Conservation (phyloP, 2,113 vertebrate species). For the Struthio camelus region DNA sequence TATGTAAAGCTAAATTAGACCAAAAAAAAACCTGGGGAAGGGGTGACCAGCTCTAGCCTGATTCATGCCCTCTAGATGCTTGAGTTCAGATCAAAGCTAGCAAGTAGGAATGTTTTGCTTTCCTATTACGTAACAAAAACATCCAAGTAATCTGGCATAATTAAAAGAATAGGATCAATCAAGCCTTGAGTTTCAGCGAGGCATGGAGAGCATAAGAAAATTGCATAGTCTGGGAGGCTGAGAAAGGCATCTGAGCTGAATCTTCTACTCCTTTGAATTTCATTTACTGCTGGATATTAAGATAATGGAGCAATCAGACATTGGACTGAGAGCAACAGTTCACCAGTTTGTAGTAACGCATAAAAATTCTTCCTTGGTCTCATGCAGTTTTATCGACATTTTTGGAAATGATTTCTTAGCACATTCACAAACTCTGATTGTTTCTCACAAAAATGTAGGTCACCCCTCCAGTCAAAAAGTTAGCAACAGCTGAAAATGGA, state of each 20-base stretch:
- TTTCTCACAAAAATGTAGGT: neutral
- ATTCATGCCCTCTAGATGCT: constrained; percentile 25
- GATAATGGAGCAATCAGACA: neutral
- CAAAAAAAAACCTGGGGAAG: neutral
- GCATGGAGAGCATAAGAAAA: neutral
- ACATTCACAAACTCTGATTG: neutral
- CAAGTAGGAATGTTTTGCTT: constrained; percentile 12
- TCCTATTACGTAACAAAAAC: neutral
- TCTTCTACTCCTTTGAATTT: neutral
- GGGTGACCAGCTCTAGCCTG: neutral
- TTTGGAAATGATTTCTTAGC: neutral
- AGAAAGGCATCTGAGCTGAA: neutral
- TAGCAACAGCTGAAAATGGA: constrained; percentile 41
- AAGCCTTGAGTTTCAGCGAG: neutral
- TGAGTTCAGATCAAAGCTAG: constrained; percentile 42
- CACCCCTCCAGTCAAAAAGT: neutral
- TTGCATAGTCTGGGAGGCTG: neutral
- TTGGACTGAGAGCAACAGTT: neutral
- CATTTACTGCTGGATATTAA: neutral
- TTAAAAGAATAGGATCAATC: constrained; percentile 32
- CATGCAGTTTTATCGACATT: neutral
- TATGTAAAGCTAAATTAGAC: neutral
- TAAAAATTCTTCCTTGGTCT: neutral
- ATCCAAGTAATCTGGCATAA: constrained; percentile 11
- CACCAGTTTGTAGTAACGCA: neutral